These are phyloP conservation scores for Clostera curtula DNA, from an alignment of 2,888 invertebrate species.

Conservation along the genomic window DNA sequence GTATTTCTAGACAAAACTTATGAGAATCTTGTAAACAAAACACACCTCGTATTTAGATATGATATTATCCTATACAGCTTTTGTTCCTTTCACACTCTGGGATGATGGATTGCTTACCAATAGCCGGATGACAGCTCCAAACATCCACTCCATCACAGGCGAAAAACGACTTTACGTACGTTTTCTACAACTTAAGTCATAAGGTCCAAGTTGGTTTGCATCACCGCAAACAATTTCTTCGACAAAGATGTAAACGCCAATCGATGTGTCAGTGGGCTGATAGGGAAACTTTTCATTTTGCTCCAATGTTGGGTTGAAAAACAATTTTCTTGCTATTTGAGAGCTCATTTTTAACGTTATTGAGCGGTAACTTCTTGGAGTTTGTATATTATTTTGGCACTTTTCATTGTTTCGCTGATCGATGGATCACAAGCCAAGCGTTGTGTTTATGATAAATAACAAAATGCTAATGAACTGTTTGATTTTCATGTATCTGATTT, in stretches of 20 bases:
- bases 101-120: slow-evolving; percentile 64
- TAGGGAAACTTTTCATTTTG: slow-evolving; percentile 70
- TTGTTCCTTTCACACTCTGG: slow-evolving; percentile 48
- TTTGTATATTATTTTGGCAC: slow-evolving; percentile 37
- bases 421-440: slow-evolving; percentile 30
- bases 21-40: slow-evolving; percentile 2
- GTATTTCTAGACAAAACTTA: too few species aligned
- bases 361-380: slow-evolving; percentile 48
- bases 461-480: too few species aligned
- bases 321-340: slow-evolving; percentile 64
- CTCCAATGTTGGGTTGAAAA: slow-evolving; percentile 45
- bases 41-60: slow-evolving; percentile 32
- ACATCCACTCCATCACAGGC: slow-evolving; percentile 43
- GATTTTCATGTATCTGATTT: slow-evolving; percentile 5
- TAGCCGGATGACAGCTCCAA: slow-evolving; percentile 51
- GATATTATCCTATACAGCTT: slow-evolving; percentile 34
- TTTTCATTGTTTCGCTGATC: slow-evolving; percentile 38
- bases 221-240: slow-evolving; percentile 51
- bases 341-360: slow-evolving; percentile 65
- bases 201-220: slow-evolving; percentile 52
- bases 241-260: slow-evolving; percentile 69
- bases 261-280: slow-evolving; percentile 67
- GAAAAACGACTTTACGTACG: slow-evolving; percentile 36
- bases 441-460: slow-evolving; percentile 8
- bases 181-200: slow-evolving; percentile 28